Percentiles rank a stretch among this genome's conserved stretches.
phyloP scores from a whole-genome alignment of 1,140 invertebrate genomes.

The Diabrotica virgifera region DNA sequence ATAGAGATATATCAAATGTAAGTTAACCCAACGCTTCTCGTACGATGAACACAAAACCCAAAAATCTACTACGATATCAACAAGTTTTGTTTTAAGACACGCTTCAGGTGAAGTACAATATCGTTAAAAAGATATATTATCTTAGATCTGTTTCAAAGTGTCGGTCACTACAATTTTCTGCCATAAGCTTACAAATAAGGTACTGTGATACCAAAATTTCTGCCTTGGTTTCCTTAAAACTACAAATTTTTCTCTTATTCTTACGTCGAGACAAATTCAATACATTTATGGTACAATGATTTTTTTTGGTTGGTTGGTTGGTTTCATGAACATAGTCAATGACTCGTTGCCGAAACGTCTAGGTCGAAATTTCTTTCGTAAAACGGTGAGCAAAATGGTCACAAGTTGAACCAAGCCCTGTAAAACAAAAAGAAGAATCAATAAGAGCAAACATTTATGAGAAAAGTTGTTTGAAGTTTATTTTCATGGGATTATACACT shows the following conservation, averaged over 20 bases:
- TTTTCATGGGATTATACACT: background rate
- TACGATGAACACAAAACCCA: no score
- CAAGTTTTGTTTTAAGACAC: conserved; percentile 31
- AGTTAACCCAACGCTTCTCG: no score
- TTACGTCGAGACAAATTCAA: background rate
- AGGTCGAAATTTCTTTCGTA: conserved; percentile 4
- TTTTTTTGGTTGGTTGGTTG: conserved; percentile 4
- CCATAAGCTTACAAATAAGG: conserved; percentile 29
- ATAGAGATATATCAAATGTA: no score
- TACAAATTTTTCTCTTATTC: conserved; percentile 7
- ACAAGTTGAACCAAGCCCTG: conserved; percentile 12
- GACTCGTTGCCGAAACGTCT: background rate
- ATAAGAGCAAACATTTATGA: no score
- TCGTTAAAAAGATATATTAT: conserved; percentile 20
- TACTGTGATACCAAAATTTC: conserved; percentile 15
- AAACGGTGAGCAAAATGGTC: conserved; percentile 6
- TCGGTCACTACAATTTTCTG: conserved; percentile 19
- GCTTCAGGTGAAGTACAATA: conserved; percentile 31
- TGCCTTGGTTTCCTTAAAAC: conserved; percentile 11
- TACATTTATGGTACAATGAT: background rate
- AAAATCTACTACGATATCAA: background rate
- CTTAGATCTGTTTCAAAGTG: background rate
- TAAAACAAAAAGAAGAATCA: background rate
- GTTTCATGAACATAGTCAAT: conserved; percentile 9
- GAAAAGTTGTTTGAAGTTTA: no score